phyloP scores from a whole-genome alignment of 2,888 invertebrate genomes.

The Cynaeus angustus region DNA sequence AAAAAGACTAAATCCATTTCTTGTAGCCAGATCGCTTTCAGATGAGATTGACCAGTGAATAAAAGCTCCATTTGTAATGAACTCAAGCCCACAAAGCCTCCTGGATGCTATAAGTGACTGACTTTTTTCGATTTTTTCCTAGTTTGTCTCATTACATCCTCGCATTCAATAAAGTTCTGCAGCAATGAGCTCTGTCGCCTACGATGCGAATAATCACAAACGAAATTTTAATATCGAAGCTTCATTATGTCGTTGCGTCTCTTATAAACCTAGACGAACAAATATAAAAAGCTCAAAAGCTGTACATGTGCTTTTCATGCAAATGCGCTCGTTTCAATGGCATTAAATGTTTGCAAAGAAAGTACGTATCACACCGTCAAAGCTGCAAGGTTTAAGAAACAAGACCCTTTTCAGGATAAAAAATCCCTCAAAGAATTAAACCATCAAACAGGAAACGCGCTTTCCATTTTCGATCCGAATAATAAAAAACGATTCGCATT shows the following conservation, averaged over 20 bases:
- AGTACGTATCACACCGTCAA: slow-evolving; percentile 61
- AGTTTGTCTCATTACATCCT: slow-evolving; percentile 43
- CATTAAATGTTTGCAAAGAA: slow-evolving; percentile 64
- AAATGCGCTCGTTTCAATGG: slow-evolving; percentile 63
- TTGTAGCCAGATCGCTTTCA: slow-evolving; percentile 70
- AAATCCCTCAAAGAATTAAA: slow-evolving; percentile 24
- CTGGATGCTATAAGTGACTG: slow-evolving; percentile 52
- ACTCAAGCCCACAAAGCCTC: slow-evolving; percentile 66
- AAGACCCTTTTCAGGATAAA: slow-evolving; percentile 23
- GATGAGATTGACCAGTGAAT: slow-evolving; percentile 71
- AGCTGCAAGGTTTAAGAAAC: slow-evolving; percentile 50
- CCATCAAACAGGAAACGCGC: slow-evolving; percentile 29
- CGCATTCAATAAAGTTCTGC: slow-evolving; percentile 28
- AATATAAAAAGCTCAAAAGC: slow-evolving; percentile 68
- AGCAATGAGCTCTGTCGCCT: slow-evolving; percentile 36
- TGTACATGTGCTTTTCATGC: slow-evolving; percentile 65
- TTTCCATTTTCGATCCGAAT: slow-evolving; percentile 26
- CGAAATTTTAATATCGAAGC: slow-evolving; percentile 57
- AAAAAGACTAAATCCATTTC: slow-evolving; percentile 68
- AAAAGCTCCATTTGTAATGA: slow-evolving; percentile 72
- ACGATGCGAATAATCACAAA: slow-evolving; percentile 36
- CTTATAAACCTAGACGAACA: slow-evolving; percentile 73
- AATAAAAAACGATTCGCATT: slow-evolving; percentile 48
- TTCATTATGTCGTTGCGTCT: slow-evolving; percentile 59
- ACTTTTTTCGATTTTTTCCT: slow-evolving; percentile 33